Evolutionary conservation across 1,140 invertebrate genomes (phyloP), one percentile per base, ranked within the genome.

Genomic region (Galleria mellonella): DNA sequence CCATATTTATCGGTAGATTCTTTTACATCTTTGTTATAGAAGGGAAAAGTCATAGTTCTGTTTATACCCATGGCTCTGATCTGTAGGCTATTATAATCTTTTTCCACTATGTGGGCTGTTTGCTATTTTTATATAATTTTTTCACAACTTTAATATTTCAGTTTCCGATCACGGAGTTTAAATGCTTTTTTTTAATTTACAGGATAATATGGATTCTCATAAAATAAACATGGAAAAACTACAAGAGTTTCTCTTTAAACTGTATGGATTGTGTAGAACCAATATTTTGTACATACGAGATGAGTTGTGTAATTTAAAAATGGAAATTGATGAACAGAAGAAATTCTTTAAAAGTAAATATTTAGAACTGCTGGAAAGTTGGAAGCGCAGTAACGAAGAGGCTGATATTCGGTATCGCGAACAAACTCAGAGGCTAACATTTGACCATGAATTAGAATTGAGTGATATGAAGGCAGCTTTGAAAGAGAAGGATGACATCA

Each of bases 361-460:
- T 53, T 74, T 88, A 15, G 79, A 88, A 27, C 63, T 93, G 14
- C 76, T 78, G 48, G 79, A 89, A 43, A 86, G 87, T 2, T 87
- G 89, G 60, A 79, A 87, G 12, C 73, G 88, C 38, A 86, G 87
- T 30, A 88, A 87, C 13, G 58, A 70, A 14, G 88, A 90, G 51
- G 83, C 74, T 9, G 87, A 89, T 32, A 59, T 85, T 4, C 83
- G 86, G 36, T 83, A 92, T 35, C 78, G 89, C 6, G 89, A 91
- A 55, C 83, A 88, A 32, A 83, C 90, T 4, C 89, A 91, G 39
- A 86, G 88, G 46, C 50, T 92, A 6, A 89, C 88, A 8, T 81
- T 91, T 7, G 90, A 92, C 53, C 91, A 93, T 58, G 90, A 93
- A 62, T 62, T 90, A 29, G 90, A 93, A 65, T 71, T 93, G 33